A percentile compares a stretch with the other conserved stretches of the same genome.
Conservation (phyloP, 2,113 vertebrate genomes). For the Tachycineta bicolor region DNA sequence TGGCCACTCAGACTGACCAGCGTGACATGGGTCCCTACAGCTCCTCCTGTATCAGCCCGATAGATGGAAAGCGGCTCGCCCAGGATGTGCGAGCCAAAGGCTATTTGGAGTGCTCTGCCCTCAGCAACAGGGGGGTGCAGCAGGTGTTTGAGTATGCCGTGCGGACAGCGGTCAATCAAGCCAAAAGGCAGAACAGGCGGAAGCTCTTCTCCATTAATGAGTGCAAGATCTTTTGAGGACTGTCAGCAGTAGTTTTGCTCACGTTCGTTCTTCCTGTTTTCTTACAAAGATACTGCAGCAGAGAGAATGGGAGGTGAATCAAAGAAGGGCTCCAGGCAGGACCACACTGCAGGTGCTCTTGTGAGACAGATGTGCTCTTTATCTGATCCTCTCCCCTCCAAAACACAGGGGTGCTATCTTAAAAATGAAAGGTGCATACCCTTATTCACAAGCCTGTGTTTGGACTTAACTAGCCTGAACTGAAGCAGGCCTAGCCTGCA, state of each 20-base stretch:
- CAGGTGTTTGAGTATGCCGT: conserved; percentile 96
- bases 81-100: conserved; percentile 89
- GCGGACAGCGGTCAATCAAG: conserved; percentile 86
- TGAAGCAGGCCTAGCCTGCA: neutral
- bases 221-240: conserved; percentile 86
- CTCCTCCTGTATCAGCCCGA: conserved; percentile 77
- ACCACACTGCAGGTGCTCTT: neutral
- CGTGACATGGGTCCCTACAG: conserved; percentile 82
- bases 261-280: neutral
- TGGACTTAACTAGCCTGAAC: neutral
- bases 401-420: neutral
- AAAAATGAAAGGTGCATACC: neutral
- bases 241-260: neutral
- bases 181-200: conserved; percentile 78
- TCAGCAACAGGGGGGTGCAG: conserved; percentile 91
- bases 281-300: neutral
- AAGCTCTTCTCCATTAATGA: conserved; percentile 86
- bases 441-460: neutral
- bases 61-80: conserved; percentile 85
- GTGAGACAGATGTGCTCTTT: neutral
- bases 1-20: conserved; percentile 95
- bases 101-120: conserved; percentile 93
- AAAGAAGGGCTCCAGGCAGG: neutral
- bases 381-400: neutral
- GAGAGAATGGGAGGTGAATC: neutral